phyloP scores from a whole-genome alignment of 2,888 invertebrate genomes.

The Cotesia congregata region DNA sequence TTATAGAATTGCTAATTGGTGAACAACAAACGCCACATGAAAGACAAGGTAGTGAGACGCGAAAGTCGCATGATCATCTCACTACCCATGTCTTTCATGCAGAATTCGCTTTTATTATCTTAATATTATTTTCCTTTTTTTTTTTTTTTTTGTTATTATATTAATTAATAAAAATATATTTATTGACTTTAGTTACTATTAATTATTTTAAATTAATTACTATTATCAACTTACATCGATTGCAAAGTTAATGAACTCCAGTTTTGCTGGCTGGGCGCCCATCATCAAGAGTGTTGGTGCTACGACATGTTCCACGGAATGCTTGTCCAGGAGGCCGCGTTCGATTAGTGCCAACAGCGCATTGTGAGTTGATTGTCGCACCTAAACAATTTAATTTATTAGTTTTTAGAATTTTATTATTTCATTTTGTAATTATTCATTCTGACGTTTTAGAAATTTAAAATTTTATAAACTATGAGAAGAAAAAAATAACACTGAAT shows the following conservation, averaged over 20 bases:
- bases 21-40: constrained; percentile 80
- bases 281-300: constrained; percentile 77
- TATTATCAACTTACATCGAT: constrained; percentile 72
- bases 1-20: background rate
- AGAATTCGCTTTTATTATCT: constrained; percentile 69
- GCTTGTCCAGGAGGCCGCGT: constrained; percentile 75
- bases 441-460: background rate
- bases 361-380: constrained; percentile 77
- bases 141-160: constrained; percentile 10
- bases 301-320: constrained; percentile 76
- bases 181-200: background rate
- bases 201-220: constrained; percentile 4
- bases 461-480: background rate
- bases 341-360: constrained; percentile 77
- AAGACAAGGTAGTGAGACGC: constrained; percentile 99
- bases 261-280: constrained; percentile 67
- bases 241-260: constrained; percentile 74
- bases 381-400: constrained; percentile 64
- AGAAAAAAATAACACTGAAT: no score
- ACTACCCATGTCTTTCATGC: constrained; percentile 98
- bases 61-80: constrained; percentile 83
- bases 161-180: constrained; percentile 4
- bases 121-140: no score
- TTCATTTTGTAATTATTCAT: constrained; percentile 7
- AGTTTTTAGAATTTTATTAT: background rate